Evolutionary conservation across 2,888 invertebrate genomes (phyloP).

Genomic region (Parochlus steinenii): DNA sequence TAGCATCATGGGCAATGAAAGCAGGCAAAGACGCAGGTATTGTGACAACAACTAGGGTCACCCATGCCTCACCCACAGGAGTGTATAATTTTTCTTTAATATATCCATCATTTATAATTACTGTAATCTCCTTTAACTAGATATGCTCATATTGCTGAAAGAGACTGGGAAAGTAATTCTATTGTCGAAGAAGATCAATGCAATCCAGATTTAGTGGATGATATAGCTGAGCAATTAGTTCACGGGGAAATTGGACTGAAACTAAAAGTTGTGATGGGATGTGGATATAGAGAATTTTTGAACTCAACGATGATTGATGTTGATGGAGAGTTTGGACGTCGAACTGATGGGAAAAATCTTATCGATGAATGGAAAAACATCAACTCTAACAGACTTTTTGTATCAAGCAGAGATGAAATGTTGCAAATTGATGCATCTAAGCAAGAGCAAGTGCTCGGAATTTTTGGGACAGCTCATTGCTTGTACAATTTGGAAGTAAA

Average conservation of each 20-base stretch:
- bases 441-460: conserved; percentile 18
- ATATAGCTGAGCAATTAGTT: conserved; percentile 57
- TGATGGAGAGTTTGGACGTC: conserved; percentile 21
- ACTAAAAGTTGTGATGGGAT: conserved; percentile 47
- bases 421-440: conserved; percentile 19
- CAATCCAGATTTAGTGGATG: conserved; percentile 36
- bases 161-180: conserved; percentile 50
- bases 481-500: conserved; percentile 35
- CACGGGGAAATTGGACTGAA: conserved; percentile 44
- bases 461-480: conserved; percentile 33
- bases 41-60: conserved; percentile 60
- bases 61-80: conserved; percentile 61
- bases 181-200: conserved; percentile 31
- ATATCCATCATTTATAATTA: too few species aligned
- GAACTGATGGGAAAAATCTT: conserved; percentile 40
- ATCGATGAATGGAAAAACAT: conserved; percentile 41
- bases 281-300: conserved; percentile 36
- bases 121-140: conserved; percentile 31
- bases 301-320: conserved; percentile 32
- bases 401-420: conserved; percentile 34
- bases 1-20: conserved; percentile 52
- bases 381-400: conserved; percentile 27
- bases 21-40: conserved; percentile 43
- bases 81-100: conserved; percentile 22
- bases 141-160: conserved; percentile 47